These are phyloP conservation scores for Carcharodon carcharias DNA, from an alignment of 2,797 vertebrate genomes.

Conservation along the genomic window DNA sequence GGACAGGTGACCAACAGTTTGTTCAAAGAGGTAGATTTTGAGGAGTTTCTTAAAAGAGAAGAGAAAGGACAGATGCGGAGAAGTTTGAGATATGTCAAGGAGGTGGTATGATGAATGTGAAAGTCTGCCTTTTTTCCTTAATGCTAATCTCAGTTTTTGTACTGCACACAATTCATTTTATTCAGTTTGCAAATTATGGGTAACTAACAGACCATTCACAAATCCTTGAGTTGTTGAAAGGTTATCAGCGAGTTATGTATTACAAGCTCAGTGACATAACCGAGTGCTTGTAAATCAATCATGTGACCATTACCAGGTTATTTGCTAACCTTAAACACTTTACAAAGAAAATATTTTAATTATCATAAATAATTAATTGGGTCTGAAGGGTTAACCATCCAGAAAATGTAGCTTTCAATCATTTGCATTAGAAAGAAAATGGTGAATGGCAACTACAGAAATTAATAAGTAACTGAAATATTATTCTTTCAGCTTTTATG, in stretches of 20 bases:
- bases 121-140: background rate
- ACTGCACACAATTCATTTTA: background rate
- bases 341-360: constrained; percentile 24
- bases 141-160: background rate
- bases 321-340: constrained; percentile 27
- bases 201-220: constrained; percentile 9
- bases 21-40: background rate
- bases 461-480: constrained; percentile 38
- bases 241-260: constrained; percentile 2
- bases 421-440: constrained; percentile 34
- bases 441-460: constrained; percentile 31
- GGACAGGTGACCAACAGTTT: background rate
- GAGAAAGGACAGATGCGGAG: background rate
- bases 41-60: background rate
- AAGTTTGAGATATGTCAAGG: background rate
- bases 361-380: constrained; percentile 32
- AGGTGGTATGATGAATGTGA: no score
- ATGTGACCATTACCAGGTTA: constrained; percentile 33
- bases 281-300: constrained; percentile 18
- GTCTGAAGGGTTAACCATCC: constrained; percentile 37
- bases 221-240: constrained; percentile 8
- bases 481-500: constrained; percentile 36
- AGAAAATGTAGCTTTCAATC: constrained; percentile 33
- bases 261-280: constrained; percentile 31
- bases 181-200: background rate